These are phyloP conservation scores for Todus mexicanus DNA, from an alignment of 2,797 vertebrate species.

Conservation along the genomic window DNA sequence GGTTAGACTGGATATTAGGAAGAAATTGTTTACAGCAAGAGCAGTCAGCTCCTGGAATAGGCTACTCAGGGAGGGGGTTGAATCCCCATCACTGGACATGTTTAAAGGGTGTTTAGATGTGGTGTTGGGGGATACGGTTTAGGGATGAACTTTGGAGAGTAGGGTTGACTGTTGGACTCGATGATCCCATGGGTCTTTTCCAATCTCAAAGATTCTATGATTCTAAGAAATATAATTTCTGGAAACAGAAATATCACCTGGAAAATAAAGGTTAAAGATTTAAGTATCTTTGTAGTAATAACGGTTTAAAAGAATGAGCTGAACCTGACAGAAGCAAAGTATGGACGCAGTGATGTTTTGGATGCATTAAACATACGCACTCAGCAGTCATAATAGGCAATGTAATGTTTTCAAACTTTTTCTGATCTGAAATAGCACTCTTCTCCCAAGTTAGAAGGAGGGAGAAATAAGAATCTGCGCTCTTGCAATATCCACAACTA, in stretches of 20 bases:
- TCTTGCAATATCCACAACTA: neutral
- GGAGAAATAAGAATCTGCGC: neutral
- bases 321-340: neutral
- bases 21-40: too few relatives aligned
- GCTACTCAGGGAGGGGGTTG: too few relatives aligned
- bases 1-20: too few relatives aligned
- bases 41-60: too few relatives aligned
- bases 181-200: too few relatives aligned
- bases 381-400: fast-evolving
- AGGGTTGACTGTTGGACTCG: too few relatives aligned
- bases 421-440: neutral
- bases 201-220: too few relatives aligned
- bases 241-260: neutral
- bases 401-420: neutral
- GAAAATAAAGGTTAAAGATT: neutral
- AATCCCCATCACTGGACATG: too few relatives aligned
- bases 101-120: too few relatives aligned
- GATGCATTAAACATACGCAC: neutral
- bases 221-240: neutral
- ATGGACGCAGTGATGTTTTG: neutral
- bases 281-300: neutral
- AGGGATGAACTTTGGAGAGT: too few relatives aligned
- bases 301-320: neutral
- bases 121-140: too few relatives aligned
- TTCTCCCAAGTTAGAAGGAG: neutral